These are phyloP conservation scores for Drosophila paulistorum DNA, from an alignment of 1,140 invertebrate species.

Conservation along the genomic window DNA sequence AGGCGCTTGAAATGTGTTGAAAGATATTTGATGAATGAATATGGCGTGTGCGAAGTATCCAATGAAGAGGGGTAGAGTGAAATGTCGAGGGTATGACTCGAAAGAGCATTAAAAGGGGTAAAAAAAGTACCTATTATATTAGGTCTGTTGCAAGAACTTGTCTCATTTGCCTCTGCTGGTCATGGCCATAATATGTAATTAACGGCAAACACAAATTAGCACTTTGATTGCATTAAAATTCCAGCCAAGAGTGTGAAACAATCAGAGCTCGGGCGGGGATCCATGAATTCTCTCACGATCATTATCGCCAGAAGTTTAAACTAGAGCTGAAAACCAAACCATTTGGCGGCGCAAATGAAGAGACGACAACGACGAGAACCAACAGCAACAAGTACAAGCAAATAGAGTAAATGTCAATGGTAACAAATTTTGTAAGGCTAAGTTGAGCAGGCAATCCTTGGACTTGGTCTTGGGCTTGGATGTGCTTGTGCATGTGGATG, in stretches of 20 bases:
- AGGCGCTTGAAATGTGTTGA: slow-evolving; percentile 75
- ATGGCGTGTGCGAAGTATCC: slow-evolving; percentile 37
- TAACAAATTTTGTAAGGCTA: slow-evolving; percentile 63
- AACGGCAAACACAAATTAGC: slow-evolving; percentile 66
- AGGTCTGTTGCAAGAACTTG: neutral
- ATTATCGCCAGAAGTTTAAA: slow-evolving; percentile 49
- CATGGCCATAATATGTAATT: slow-evolving; percentile 58
- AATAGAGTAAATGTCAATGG: slow-evolving; percentile 68
- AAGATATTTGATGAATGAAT: slow-evolving; percentile 78
- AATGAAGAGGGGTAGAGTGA: neutral
- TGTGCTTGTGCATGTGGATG: too few species aligned
- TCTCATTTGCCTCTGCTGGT: neutral
- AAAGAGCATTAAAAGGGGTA: too few species aligned
- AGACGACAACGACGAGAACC: slow-evolving; percentile 22
- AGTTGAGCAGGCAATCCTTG: slow-evolving; percentile 18
- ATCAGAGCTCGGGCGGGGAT: slow-evolving; percentile 29
- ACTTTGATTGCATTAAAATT: slow-evolving; percentile 70
- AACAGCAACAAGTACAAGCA: slow-evolving; percentile 15
- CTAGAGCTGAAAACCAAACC: slow-evolving; percentile 27
- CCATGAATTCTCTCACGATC: slow-evolving; percentile 73
- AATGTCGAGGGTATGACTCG: neutral
- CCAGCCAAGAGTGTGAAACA: slow-evolving; percentile 38
- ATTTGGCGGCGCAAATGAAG: slow-evolving; percentile 45
- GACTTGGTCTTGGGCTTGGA: slow-evolving; percentile 5
- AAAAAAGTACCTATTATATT: neutral